These are phyloP conservation scores for Tragulus kanchil DNA, from an alignment of 2,113 vertebrate species.

Conservation along the genomic window DNA sequence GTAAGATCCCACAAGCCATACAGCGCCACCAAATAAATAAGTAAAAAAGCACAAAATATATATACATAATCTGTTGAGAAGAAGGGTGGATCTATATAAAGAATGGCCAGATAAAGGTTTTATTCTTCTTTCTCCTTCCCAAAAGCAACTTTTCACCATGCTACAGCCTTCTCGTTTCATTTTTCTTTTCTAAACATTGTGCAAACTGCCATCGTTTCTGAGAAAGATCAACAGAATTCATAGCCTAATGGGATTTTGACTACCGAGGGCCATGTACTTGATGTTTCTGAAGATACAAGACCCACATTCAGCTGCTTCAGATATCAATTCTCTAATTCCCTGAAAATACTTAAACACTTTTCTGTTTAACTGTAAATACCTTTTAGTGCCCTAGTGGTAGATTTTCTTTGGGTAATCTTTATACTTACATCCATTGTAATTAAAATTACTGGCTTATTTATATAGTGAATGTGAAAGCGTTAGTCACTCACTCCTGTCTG, in stretches of 20 bases:
- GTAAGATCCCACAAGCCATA: neutral
- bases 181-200: neutral
- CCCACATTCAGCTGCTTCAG: neutral
- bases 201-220: neutral
- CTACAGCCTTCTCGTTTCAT: neutral
- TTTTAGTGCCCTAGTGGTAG: neutral
- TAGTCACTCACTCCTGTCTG: neutral
- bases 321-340: neutral
- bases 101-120: neutral
- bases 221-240: neutral
- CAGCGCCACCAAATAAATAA: neutral
- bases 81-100: neutral
- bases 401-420: neutral
- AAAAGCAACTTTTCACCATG: neutral
- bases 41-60: neutral
- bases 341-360: conserved; percentile 9
- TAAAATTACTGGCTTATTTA: neutral
- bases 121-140: neutral
- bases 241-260: neutral
- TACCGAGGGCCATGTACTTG: neutral
- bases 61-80: neutral
- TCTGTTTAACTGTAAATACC: neutral
- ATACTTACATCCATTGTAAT: neutral
- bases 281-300: neutral
- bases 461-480: neutral